These are phyloP conservation scores for Galleria mellonella DNA, from an alignment of 1,140 invertebrate genomes.

Conservation along the genomic window DNA sequence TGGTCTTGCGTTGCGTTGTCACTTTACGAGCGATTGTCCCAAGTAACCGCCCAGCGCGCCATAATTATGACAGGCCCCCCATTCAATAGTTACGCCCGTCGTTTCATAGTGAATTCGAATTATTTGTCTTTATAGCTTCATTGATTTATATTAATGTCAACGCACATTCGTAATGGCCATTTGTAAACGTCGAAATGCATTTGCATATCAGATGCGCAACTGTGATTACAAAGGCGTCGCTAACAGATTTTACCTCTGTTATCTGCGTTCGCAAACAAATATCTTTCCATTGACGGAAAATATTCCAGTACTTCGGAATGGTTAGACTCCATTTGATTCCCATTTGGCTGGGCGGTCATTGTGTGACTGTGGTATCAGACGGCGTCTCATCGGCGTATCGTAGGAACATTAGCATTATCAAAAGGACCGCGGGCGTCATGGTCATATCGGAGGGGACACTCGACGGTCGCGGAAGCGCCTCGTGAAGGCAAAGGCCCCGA, in stretches of 20 bases:
- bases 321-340: constrained; percentile 30
- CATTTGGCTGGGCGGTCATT: constrained; percentile 54
- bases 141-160: constrained; percentile 10
- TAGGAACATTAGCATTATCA: constrained; percentile 65
- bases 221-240: constrained; percentile 7
- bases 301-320: constrained; percentile 39
- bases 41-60: constrained; percentile 5
- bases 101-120: constrained; percentile 11
- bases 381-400: constrained; percentile 45
- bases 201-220: constrained; percentile 8
- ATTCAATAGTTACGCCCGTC: constrained; percentile 15
- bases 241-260: constrained; percentile 14
- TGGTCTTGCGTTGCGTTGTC: constrained; percentile 7
- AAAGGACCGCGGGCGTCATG: constrained; percentile 55
- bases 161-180: constrained; percentile 4
- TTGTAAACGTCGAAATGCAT: constrained; percentile 7
- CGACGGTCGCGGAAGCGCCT: constrained; percentile 57
- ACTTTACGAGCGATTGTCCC: constrained; percentile 21
- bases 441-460: constrained; percentile 54
- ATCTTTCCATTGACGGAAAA: constrained; percentile 24
- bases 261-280: constrained; percentile 22
- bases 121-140: constrained; percentile 12
- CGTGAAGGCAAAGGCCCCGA: constrained; percentile 43
- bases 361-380: constrained; percentile 50
- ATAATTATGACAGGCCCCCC: constrained; percentile 15